phyloP scores from a whole-genome alignment of 2,113 vertebrate species.

The Sorex araneus region DNA sequence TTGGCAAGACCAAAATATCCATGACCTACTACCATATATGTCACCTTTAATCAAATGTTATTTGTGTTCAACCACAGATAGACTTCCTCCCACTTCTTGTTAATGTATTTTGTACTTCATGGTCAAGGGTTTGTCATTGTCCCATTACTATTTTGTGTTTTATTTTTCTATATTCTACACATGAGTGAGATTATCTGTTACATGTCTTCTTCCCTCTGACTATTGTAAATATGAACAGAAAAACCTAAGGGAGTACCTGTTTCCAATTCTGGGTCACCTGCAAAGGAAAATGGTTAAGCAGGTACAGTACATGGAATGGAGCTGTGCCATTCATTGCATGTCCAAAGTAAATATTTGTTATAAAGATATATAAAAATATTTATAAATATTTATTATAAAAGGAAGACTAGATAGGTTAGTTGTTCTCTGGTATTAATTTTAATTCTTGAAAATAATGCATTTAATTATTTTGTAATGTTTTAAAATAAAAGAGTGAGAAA shows the following conservation, averaged over 20 bases:
- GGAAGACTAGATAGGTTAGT: background rate
- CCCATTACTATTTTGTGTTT: background rate
- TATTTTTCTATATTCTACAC: background rate
- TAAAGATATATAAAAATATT: too few species aligned
- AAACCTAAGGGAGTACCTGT: background rate
- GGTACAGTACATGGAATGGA: too few species aligned
- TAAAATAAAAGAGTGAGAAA: too few species aligned
- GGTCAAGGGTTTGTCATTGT: too few species aligned
- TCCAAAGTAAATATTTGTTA: background rate
- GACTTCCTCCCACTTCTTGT: too few species aligned
- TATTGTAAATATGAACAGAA: background rate
- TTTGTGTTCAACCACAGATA: too few species aligned
- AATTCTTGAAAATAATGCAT: conserved; percentile 19
- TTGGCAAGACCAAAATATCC: too few species aligned
- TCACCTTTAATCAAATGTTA: too few species aligned
- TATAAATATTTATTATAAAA: too few species aligned
- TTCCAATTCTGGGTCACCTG: background rate
- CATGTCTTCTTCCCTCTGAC: background rate
- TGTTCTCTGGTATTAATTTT: background rate
- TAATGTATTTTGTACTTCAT: too few species aligned
- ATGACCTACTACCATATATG: too few species aligned
- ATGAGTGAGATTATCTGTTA: background rate
- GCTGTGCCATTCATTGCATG: background rate
- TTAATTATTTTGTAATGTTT: background rate
- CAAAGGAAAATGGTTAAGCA: background rate